Evolutionary conservation across 2,888 invertebrate species (phyloP).

Genomic region (Hydroisotoma schaefferi): DNA sequence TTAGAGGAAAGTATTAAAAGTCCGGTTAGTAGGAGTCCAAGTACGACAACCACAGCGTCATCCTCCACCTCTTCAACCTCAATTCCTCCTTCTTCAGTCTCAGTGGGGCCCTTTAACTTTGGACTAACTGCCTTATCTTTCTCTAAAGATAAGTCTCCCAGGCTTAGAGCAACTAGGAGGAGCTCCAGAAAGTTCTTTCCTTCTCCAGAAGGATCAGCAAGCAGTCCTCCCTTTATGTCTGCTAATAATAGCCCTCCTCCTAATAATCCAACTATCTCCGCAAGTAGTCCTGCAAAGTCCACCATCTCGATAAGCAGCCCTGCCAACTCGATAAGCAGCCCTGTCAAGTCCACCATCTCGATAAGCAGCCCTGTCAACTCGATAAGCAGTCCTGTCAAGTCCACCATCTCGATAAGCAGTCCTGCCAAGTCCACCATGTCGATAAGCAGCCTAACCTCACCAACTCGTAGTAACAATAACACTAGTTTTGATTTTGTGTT

Average conservation of each 20-base stretch:
- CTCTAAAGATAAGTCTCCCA: slow-evolving; percentile 12
- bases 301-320: too few relatives aligned
- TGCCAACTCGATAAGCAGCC: too few relatives aligned
- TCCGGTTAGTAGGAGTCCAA: neutral
- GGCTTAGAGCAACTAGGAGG: neutral
- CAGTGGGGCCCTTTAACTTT: slow-evolving; percentile 16
- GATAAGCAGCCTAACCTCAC: too few relatives aligned
- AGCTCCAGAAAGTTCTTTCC: neutral
- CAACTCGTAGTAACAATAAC: too few relatives aligned
- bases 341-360: too few relatives aligned
- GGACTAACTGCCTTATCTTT: slow-evolving; percentile 15
- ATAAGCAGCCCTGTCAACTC: too few relatives aligned
- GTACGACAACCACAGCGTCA: neutral
- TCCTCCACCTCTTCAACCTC: neutral
- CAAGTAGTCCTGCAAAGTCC: too few relatives aligned
- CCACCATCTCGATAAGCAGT: too few relatives aligned
- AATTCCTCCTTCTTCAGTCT: slow-evolving; percentile 11
- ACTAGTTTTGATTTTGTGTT: slow-evolving; percentile 17
- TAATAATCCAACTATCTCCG: neutral
- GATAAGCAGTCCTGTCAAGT: too few relatives aligned
- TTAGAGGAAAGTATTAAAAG: neutral
- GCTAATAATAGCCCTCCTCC: neutral
- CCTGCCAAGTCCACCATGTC: too few relatives aligned
- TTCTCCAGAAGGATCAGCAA: neutral
- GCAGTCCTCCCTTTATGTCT: neutral